phyloP scores from a whole-genome alignment of 2,113 vertebrate species.

The Lichenostomus cassidix region DNA sequence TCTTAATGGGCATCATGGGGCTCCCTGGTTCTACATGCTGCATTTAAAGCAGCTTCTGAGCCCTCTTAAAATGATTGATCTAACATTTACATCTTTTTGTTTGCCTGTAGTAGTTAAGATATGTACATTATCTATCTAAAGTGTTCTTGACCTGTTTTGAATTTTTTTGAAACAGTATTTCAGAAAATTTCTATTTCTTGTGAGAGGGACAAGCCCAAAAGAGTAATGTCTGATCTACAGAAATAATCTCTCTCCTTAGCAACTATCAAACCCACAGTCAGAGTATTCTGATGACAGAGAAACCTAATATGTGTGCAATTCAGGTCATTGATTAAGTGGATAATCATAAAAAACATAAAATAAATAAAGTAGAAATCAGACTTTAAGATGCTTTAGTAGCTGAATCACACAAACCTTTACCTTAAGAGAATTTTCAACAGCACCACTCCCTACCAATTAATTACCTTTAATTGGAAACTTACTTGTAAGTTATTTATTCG shows the following conservation, averaged over 20 bases:
- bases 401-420: background rate
- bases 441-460: background rate
- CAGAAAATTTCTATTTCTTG: background rate
- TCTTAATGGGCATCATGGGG: background rate
- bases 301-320: background rate
- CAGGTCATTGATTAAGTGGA: background rate
- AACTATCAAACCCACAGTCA: background rate
- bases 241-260: background rate
- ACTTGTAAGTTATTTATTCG: fast-evolving
- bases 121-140: background rate
- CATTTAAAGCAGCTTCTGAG: background rate
- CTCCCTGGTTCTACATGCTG: background rate
- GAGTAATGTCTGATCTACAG: background rate
- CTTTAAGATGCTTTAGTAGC: background rate
- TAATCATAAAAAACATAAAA: background rate
- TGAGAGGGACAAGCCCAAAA: background rate
- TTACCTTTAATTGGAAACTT: background rate
- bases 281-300: background rate
- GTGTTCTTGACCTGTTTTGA: background rate
- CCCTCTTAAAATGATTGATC: background rate
- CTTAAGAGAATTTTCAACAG: background rate
- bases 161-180: background rate
- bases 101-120: background rate
- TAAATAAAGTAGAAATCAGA: background rate
- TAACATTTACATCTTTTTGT: background rate